These are phyloP conservation scores for Mormyrus iriodes DNA, from an alignment of 2,113 vertebrate genomes.

Conservation along the genomic window DNA sequence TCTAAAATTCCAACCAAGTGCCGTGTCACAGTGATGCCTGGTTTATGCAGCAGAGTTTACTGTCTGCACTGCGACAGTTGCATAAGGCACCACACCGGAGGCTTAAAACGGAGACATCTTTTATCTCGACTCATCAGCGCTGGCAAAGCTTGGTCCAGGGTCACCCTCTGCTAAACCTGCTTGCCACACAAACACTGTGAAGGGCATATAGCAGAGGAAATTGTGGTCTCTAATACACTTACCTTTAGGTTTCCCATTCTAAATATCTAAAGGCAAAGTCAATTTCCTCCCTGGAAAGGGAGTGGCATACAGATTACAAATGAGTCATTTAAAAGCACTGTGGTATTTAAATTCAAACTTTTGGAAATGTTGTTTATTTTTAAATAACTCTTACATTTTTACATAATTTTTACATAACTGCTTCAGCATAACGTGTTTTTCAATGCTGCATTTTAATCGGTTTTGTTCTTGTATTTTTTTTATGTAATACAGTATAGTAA, in stretches of 20 bases:
- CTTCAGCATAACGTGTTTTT: neutral
- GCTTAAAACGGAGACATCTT: slow-evolving; percentile 56
- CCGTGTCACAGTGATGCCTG: slow-evolving; percentile 51
- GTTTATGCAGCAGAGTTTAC: slow-evolving; percentile 60
- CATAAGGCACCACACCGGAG: slow-evolving; percentile 59
- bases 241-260: neutral
- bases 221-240: neutral
- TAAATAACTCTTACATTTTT: neutral
- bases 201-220: slow-evolving; percentile 33
- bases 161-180: slow-evolving; percentile 3
- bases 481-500: neutral
- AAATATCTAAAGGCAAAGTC: neutral
- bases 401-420: too few species aligned
- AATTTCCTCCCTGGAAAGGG: neutral
- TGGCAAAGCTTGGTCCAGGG: slow-evolving; percentile 41
- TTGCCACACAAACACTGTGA: slow-evolving; percentile 29
- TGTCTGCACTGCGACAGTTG: slow-evolving; percentile 66
- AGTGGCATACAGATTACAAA: neutral
- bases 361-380: neutral
- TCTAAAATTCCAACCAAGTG: slow-evolving; percentile 56
- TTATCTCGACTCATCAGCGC: slow-evolving; percentile 47
- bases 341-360: neutral
- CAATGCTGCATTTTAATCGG: neutral
- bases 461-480: neutral
- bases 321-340: neutral